phyloP scores from a whole-genome alignment of 1,140 invertebrate species.

The Bombus consobrinus region DNA sequence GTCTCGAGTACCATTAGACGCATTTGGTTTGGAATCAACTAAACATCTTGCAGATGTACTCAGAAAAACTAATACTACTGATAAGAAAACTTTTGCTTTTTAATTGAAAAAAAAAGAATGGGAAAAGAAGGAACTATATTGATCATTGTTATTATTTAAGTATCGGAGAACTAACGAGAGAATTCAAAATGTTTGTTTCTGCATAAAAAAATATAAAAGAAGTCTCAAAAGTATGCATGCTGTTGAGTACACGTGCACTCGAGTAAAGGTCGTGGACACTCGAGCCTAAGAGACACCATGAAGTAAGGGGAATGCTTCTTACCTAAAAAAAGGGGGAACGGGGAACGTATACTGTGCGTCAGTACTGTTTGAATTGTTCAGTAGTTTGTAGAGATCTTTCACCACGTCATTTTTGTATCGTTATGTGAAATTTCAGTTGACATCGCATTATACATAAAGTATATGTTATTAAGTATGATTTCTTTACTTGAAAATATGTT shows the following conservation, averaged over 20 bases:
- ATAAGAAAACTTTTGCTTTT: slow-evolving; percentile 73
- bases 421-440: not conserved
- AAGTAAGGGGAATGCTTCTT: not conserved
- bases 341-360: not conserved
- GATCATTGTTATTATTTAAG: not conserved
- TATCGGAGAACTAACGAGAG: not conserved
- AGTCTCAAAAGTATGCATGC: not conserved
- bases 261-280: too few species aligned
- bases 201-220: not conserved
- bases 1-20: slow-evolving; percentile 84
- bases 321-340: not conserved
- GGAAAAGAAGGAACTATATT: not conserved
- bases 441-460: too few species aligned
- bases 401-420: not conserved
- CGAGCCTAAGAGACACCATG: not conserved
- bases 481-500: not conserved
- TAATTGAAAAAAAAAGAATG: slow-evolving; percentile 47
- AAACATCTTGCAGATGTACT: slow-evolving; percentile 81
- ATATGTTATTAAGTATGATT: too few species aligned
- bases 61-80: slow-evolving; percentile 74
- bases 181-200: not conserved
- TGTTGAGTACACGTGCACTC: slow-evolving; percentile 1
- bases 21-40: slow-evolving; percentile 83
- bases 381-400: not conserved
- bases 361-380: not conserved